Evolutionary conservation across 2,797 vertebrate genomes (phyloP).

Genomic region (Hephaestus fuliginosus): DNA sequence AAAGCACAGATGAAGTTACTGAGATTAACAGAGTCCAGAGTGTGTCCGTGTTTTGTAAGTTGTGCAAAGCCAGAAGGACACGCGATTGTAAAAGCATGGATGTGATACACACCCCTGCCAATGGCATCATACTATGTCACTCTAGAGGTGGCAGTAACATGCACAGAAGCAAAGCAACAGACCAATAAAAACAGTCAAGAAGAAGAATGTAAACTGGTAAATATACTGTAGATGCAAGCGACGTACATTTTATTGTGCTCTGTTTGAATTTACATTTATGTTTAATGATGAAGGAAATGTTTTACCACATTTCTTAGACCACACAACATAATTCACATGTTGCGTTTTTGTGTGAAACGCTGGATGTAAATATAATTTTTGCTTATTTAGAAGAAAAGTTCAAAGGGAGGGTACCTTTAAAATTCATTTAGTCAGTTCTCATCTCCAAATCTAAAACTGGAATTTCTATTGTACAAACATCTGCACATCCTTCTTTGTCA

Average conservation of each 20-base stretch:
- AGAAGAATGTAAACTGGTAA: background rate
- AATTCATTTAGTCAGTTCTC: background rate
- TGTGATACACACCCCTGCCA: background rate
- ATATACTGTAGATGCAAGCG: background rate
- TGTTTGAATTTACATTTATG: too few relatives aligned
- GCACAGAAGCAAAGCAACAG: background rate
- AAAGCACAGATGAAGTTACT: background rate
- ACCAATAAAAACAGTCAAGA: background rate
- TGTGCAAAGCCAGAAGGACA: background rate
- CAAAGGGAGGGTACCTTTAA: background rate
- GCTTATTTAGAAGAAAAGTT: background rate
- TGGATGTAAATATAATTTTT: background rate
- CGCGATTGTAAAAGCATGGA: too few relatives aligned
- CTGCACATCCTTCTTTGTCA: background rate
- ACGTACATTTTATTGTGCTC: too few relatives aligned
- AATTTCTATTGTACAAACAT: background rate
- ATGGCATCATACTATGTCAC: too few relatives aligned
- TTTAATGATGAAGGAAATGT: background rate
- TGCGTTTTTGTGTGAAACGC: background rate
- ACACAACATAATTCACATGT: background rate
- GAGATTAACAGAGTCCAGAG: constrained; percentile 8
- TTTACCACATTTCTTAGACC: background rate
- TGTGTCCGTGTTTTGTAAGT: background rate
- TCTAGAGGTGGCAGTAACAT: background rate
- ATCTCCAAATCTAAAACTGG: background rate